Conservation (phyloP, 2,113 vertebrate species). For the Trichechus manatus region DNA sequence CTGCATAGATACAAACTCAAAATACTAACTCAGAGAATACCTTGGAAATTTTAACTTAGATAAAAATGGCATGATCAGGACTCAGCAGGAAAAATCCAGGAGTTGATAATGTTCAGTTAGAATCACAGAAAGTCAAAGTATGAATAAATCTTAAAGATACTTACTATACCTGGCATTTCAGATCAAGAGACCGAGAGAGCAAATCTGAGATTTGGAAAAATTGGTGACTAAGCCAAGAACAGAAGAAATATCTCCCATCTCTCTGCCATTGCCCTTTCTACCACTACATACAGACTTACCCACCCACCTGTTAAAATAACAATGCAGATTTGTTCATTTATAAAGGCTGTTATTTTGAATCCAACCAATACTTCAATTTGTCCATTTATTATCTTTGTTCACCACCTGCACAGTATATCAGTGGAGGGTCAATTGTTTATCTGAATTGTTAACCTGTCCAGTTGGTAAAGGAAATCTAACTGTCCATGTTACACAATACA, state of each 20-base stretch:
- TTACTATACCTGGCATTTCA: neutral
- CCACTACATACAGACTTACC: neutral
- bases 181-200: neutral
- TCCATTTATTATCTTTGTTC: neutral
- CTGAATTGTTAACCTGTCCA: neutral
- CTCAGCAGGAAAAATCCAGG: neutral
- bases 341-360: slow-evolving; percentile 22
- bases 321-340: neutral
- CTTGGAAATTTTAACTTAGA: neutral
- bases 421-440: neutral
- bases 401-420: neutral
- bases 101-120: neutral
- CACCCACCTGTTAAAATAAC: neutral
- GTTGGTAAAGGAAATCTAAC: neutral
- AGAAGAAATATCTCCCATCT: neutral
- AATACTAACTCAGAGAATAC: neutral
- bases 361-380: neutral
- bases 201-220: neutral
- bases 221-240: neutral
- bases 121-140: neutral
- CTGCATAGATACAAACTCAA: slow-evolving; percentile 1
- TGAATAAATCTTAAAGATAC: neutral
- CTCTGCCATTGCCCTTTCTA: neutral
- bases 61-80: neutral
- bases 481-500: neutral